Conservation (phyloP, 2,113 vertebrate genomes). For the Fulica atra region DNA sequence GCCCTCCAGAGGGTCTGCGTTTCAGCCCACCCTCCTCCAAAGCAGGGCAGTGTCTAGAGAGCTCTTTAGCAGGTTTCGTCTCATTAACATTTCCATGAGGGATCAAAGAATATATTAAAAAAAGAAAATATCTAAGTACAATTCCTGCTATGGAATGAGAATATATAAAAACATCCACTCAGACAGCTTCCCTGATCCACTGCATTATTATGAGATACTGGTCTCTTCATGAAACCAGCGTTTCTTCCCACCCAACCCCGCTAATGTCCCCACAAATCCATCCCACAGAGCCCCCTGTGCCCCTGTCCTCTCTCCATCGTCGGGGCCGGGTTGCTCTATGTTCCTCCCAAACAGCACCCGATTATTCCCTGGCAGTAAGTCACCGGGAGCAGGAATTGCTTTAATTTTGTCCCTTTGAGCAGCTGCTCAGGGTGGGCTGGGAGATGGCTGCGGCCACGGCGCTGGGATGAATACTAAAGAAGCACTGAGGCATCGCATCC, state of each 20-base stretch:
- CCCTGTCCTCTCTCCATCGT: neutral
- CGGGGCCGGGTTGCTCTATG: neutral
- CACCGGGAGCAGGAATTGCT: slow-evolving; percentile 68
- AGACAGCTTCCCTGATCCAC: neutral
- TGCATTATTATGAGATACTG: slow-evolving; percentile 58
- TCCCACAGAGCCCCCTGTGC: neutral
- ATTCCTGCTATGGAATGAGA: neutral
- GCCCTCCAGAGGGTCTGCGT: slow-evolving; percentile 81
- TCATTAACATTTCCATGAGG: slow-evolving; percentile 90
- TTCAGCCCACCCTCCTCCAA: slow-evolving; percentile 74
- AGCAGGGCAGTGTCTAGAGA: slow-evolving; percentile 70
- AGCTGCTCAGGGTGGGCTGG: slow-evolving; percentile 67
- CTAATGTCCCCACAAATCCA: neutral
- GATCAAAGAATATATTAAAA: slow-evolving; percentile 78
- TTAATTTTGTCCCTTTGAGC: slow-evolving; percentile 50
- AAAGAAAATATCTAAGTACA: slow-evolving; percentile 44
- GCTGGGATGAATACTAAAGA: slow-evolving; percentile 63
- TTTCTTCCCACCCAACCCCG: neutral
- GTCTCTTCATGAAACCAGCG: slow-evolving; percentile 59
- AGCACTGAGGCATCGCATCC: slow-evolving; percentile 15
- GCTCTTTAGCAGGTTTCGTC: slow-evolving; percentile 77
- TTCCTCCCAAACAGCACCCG: slow-evolving; percentile 52
- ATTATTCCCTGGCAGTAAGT: slow-evolving; percentile 62
- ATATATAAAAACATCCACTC: neutral
- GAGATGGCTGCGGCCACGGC: slow-evolving; percentile 54